A percentile compares a stretch with the other conserved stretches of the same genome.
Conservation (phyloP, 2,888 invertebrate genomes). For the Nasonia oneida region DNA sequence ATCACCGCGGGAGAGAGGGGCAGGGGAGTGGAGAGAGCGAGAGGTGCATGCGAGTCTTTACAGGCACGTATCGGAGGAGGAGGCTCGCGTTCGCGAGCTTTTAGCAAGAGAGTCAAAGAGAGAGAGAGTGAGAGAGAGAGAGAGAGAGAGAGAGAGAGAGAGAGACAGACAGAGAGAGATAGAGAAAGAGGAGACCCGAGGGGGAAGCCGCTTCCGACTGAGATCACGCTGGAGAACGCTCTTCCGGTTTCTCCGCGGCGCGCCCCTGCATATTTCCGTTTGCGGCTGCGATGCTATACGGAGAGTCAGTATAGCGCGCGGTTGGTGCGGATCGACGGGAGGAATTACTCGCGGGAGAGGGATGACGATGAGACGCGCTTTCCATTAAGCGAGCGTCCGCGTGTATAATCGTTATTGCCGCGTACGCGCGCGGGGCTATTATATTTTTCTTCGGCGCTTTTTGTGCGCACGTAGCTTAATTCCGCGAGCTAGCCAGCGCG, state of each 20-base stretch:
- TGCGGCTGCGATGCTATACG: neutral
- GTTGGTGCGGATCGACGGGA: neutral
- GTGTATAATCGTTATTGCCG: conserved; percentile 41
- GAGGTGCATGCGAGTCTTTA: conserved; percentile 17
- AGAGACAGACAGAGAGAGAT: neutral
- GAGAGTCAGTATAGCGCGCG: neutral
- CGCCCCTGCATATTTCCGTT: conserved; percentile 35
- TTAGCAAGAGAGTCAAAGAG: neutral
- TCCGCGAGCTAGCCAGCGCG: neutral
- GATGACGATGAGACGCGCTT: conserved; percentile 9
- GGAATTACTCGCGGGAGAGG: neutral
- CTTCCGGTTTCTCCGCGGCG: conserved; percentile 42
- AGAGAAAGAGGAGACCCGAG: neutral
- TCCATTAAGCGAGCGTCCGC: neutral
- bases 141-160: neutral
- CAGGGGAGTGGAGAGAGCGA: neutral
- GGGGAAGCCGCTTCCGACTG: conserved; percentile 60
- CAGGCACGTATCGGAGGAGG: neutral
- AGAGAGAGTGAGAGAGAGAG: neutral
- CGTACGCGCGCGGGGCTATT: conserved; percentile 11
- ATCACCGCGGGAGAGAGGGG: conserved; percentile 33
- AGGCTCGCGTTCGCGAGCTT: conserved; percentile 1
- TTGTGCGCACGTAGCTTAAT: neutral
- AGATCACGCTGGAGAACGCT: conserved; percentile 60
- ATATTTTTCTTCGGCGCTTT: conserved; percentile 19